phyloP scores from a whole-genome alignment of 2,797 vertebrate genomes.

The Gymnoscopelus braueri region DNA sequence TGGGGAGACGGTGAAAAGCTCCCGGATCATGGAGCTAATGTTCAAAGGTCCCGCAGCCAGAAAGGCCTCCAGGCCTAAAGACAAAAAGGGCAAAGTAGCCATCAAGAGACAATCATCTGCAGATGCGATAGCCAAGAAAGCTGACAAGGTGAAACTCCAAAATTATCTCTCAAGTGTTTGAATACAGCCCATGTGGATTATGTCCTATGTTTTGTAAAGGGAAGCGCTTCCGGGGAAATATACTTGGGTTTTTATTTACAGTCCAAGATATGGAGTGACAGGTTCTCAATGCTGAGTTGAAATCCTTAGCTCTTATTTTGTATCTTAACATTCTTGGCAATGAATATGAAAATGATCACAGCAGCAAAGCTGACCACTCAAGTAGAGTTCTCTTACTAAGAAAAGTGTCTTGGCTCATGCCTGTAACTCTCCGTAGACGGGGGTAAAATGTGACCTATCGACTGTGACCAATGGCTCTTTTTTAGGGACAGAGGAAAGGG shows the following conservation, averaged over 20 bases:
- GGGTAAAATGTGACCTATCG: conserved; percentile 20
- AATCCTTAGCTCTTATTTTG: conserved; percentile 29
- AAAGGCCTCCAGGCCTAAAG: conserved; percentile 73
- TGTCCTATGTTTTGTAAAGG: conserved; percentile 1
- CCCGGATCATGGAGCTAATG: conserved; percentile 80
- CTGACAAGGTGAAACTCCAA: conserved; percentile 79
- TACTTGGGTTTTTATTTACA: conserved; percentile 14
- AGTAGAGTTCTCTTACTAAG: conserved; percentile 26
- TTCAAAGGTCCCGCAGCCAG: conserved; percentile 76
- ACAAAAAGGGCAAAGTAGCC: conserved; percentile 71
- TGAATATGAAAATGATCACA: conserved; percentile 65
- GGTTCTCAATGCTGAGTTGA: conserved; percentile 27
- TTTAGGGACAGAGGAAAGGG: too few species aligned
- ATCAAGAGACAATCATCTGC: conserved; percentile 76
- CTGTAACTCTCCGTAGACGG: conserved; percentile 37
- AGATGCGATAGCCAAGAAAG: conserved; percentile 72
- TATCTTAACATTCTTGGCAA: conserved; percentile 55
- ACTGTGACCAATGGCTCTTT: neutral
- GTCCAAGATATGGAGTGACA: conserved; percentile 5
- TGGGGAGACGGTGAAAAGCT: conserved; percentile 84
- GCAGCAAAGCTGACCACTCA: conserved; percentile 48
- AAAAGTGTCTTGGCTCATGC: conserved; percentile 53
- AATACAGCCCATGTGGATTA: neutral
- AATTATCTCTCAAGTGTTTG: conserved; percentile 5
- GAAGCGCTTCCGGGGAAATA: conserved; percentile 1